Conservation (phyloP, 2,113 vertebrate species). For the Chrysemys picta region DNA sequence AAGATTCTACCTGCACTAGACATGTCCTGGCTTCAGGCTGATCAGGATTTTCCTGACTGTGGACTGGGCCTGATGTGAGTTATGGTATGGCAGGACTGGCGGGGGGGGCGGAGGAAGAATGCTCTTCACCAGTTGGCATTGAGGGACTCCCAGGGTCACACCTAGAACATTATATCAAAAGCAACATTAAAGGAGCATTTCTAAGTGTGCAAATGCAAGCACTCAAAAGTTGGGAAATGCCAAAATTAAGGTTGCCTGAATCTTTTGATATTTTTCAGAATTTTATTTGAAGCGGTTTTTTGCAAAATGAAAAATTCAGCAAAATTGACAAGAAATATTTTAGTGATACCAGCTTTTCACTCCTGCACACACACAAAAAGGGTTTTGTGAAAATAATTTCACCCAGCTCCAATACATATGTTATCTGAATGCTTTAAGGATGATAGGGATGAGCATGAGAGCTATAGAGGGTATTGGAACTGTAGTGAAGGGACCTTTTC, state of each 20-base stretch:
- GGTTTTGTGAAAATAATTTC: no score
- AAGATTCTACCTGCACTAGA: not conserved
- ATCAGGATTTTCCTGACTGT: not conserved
- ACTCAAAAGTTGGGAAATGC: not conserved
- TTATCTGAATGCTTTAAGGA: not conserved
- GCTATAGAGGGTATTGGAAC: accelerated
- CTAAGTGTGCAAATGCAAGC: not conserved
- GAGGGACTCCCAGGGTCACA: not conserved
- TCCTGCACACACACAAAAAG: no score
- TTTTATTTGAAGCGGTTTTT: not conserved
- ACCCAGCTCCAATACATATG: no score
- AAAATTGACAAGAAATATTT: not conserved
- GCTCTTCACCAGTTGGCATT: not conserved
- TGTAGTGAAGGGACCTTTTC: not conserved
- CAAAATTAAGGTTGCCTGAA: not conserved
- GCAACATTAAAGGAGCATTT: not conserved
- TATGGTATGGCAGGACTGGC: not conserved
- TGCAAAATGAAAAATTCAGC: not conserved
- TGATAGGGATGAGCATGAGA: not conserved
- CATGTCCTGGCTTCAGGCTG: not conserved
- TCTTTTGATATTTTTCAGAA: not conserved
- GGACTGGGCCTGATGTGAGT: not conserved
- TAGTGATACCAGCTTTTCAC: no score
- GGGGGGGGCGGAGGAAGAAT: not conserved
- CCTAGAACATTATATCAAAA: not conserved